Conservation (phyloP, 1,140 invertebrate species). For the Hycleus phaleratus region DNA sequence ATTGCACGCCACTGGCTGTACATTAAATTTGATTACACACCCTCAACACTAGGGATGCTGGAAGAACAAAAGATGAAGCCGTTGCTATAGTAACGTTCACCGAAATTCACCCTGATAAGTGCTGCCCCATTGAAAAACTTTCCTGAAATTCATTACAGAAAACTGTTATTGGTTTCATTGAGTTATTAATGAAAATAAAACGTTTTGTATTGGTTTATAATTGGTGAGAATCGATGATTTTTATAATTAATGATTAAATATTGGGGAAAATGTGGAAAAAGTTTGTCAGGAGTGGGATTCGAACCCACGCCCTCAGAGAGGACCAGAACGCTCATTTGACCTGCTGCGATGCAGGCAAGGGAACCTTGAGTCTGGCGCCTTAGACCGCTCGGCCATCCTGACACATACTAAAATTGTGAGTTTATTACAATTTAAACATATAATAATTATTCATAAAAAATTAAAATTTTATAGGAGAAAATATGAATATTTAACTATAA, state of each 20-base stretch:
- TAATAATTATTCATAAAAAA: too few relatives aligned
- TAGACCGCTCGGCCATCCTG: conserved; percentile 46
- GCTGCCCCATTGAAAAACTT: background rate
- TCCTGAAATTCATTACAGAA: background rate
- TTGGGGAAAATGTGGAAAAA: background rate
- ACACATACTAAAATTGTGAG: conserved; percentile 4
- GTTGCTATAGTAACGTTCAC: conserved; percentile 21
- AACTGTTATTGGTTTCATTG: background rate
- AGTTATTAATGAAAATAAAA: conserved; percentile 5
- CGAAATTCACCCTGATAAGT: background rate
- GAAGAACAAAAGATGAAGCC: conserved; percentile 30
- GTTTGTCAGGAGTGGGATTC: conserved; percentile 75
- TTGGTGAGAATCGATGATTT: too few relatives aligned
- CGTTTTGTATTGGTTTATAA: too few relatives aligned
- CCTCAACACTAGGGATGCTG: conserved; percentile 13
- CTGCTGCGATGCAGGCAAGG: conserved; percentile 23
- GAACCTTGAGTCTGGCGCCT: conserved; percentile 59
- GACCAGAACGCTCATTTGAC: conserved; percentile 52
- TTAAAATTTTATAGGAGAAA: too few relatives aligned
- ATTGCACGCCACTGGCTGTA: conserved; percentile 9
- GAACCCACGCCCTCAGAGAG: conserved; percentile 76
- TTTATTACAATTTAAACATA: too few relatives aligned
- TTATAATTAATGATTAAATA: background rate
- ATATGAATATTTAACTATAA: too few relatives aligned
- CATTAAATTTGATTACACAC: conserved; percentile 11